Evolutionary conservation across 2,797 vertebrate genomes (phyloP).

Genomic region (Myotis myotis): DNA sequence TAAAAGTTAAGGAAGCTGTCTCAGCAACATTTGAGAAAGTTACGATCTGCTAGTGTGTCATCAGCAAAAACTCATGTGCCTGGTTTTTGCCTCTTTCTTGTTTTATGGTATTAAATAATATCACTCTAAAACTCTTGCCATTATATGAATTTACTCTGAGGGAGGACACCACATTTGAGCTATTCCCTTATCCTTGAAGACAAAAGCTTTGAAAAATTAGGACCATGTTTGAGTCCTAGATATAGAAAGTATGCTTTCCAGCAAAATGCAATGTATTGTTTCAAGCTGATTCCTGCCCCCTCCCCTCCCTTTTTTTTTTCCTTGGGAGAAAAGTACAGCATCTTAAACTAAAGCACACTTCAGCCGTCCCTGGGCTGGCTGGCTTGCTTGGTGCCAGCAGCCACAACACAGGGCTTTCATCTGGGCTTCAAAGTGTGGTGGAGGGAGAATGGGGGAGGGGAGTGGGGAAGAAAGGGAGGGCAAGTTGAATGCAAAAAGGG

Average conservation of each 20-base stretch:
- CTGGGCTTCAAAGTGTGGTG: slow-evolving; percentile 86
- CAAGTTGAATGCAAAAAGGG: slow-evolving; percentile 77
- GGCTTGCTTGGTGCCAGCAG: slow-evolving; percentile 83
- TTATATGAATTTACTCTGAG: slow-evolving; percentile 71
- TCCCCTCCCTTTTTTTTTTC: slow-evolving; percentile 22
- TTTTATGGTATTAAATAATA: slow-evolving; percentile 80
- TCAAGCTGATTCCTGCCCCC: slow-evolving; percentile 75
- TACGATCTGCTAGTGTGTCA: slow-evolving; percentile 67
- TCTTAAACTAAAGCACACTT: slow-evolving; percentile 90
- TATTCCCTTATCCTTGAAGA: slow-evolving; percentile 80
- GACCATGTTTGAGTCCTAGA: slow-evolving; percentile 82
- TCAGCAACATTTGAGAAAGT: not conserved
- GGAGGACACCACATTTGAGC: slow-evolving; percentile 81
- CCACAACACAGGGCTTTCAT: slow-evolving; percentile 86
- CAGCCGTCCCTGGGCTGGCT: slow-evolving; percentile 77
- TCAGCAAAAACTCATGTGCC: slow-evolving; percentile 71
- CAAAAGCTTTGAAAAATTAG: slow-evolving; percentile 84
- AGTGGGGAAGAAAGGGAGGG: slow-evolving; percentile 59
- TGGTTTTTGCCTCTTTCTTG: slow-evolving; percentile 55
- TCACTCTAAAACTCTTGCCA: slow-evolving; percentile 68
- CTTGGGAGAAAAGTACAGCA: slow-evolving; percentile 77
- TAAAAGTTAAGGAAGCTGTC: not conserved
- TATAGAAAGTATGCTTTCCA: slow-evolving; percentile 79
- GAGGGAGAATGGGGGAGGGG: slow-evolving; percentile 76
- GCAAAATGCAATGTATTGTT: slow-evolving; percentile 81